A percentile compares a stretch with the other conserved stretches of the same genome.
phyloP scores from a whole-genome alignment of 2,888 invertebrate genomes.

The Pseudococcus jackbeardsleyi region DNA sequence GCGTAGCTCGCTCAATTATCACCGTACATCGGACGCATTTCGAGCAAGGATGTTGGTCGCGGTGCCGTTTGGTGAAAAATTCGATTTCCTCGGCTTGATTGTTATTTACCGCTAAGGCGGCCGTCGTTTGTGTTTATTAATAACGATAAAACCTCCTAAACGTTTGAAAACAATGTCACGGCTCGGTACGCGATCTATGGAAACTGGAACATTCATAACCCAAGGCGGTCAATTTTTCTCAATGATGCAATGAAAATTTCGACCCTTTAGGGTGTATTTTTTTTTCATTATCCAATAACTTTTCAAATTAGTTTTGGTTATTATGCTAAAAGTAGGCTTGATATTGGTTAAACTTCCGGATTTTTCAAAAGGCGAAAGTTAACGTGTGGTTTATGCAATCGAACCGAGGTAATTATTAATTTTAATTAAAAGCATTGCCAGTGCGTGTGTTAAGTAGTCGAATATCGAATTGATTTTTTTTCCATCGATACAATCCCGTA shows the following conservation, averaged over 20 bases:
- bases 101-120: background rate
- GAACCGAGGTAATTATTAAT: slow-evolving; percentile 12
- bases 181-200: background rate
- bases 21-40: background rate
- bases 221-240: slow-evolving; percentile 40
- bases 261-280: slow-evolving; percentile 35
- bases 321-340: slow-evolving; percentile 49
- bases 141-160: background rate
- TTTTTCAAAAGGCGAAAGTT: slow-evolving; percentile 48
- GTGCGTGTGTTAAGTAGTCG: background rate
- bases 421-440: slow-evolving; percentile 20
- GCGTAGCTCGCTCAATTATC: slow-evolving; percentile 18
- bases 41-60: slow-evolving; percentile 43
- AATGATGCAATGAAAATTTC: slow-evolving; percentile 54
- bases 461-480: background rate
- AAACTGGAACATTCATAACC: slow-evolving; percentile 6
- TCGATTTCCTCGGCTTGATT: slow-evolving; percentile 29
- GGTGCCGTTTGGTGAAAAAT: slow-evolving; percentile 20
- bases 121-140: background rate
- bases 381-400: slow-evolving; percentile 30
- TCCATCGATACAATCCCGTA: background rate
- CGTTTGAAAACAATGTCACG: slow-evolving; percentile 35
- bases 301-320: slow-evolving; percentile 50
- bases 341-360: slow-evolving; percentile 32
- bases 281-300: background rate